These are phyloP conservation scores for Clarias fuscus DNA, from an alignment of 2,797 vertebrate genomes.

Conservation along the genomic window DNA sequence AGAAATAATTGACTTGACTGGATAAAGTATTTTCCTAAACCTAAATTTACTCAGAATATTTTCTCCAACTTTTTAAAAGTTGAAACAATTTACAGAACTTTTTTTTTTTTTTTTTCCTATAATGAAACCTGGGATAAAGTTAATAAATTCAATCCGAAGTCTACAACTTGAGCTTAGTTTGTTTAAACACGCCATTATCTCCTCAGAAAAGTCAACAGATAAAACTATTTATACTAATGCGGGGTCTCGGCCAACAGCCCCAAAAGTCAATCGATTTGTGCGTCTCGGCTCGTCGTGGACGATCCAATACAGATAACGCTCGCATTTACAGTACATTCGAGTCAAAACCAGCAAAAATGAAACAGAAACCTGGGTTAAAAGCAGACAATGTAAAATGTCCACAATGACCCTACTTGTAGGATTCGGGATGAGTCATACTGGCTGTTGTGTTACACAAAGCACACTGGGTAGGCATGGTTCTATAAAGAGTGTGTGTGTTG, in stretches of 20 bases:
- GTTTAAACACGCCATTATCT: constrained; percentile 6
- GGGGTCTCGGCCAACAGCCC: background rate
- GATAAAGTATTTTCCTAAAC: background rate
- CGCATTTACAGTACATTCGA: background rate
- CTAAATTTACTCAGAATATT: background rate
- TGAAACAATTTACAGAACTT: background rate
- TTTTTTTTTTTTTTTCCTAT: too few relatives aligned
- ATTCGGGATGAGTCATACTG: background rate
- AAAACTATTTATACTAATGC: background rate
- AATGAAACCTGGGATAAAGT: background rate
- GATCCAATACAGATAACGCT: background rate
- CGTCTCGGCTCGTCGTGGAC: background rate
- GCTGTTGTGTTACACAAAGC: constrained; percentile 4
- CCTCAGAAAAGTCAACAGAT: constrained; percentile 6
- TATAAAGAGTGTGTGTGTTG: background rate
- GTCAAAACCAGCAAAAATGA: background rate
- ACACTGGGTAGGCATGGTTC: background rate
- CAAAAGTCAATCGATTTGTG: constrained; percentile 21
- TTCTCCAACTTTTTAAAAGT: background rate
- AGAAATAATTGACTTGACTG: background rate
- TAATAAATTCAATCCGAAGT: background rate
- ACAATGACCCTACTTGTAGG: background rate
- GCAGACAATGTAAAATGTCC: background rate
- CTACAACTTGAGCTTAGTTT: background rate
- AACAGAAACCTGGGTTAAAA: background rate